A percentile compares a stretch with the other conserved stretches of the same genome.
These are phyloP conservation scores for Mystacornis crossleyi DNA, from an alignment of 2,113 vertebrate genomes.

Conservation along the genomic window DNA sequence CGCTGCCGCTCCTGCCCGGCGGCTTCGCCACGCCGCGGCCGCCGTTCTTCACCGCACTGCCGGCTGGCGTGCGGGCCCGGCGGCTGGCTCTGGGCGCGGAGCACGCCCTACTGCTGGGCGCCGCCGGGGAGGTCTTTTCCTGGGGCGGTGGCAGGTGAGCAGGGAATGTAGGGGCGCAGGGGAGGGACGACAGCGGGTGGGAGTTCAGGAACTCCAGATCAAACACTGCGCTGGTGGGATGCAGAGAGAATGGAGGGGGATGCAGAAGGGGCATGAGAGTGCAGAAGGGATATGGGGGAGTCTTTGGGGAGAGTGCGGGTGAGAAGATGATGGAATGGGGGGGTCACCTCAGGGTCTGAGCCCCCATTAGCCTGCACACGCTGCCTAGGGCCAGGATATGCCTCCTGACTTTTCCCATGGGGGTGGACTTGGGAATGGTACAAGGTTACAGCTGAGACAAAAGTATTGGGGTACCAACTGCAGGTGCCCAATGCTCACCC, in stretches of 20 bases:
- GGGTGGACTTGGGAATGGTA: too few species aligned
- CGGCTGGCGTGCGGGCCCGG: slow-evolving; percentile 62
- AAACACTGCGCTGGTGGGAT: neutral
- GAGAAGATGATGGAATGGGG: accelerated
- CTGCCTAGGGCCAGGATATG: neutral
- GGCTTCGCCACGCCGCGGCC: too few species aligned
- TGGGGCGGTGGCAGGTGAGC: slow-evolving; percentile 90
- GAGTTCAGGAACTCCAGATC: accelerated
- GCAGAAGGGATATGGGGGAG: neutral
- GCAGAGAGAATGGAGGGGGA: neutral
- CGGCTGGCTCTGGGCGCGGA: slow-evolving; percentile 81
- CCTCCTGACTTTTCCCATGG: neutral
- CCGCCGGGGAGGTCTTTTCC: slow-evolving; percentile 75
- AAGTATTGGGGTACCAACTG: too few species aligned
- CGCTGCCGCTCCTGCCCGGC: too few species aligned
- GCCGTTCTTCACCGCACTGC: too few species aligned
- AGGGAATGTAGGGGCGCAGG: too few species aligned
- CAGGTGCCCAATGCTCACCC: neutral
- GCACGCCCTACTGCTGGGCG: slow-evolving; percentile 81
- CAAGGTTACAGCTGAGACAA: neutral
- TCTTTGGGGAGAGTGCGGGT: too few species aligned
- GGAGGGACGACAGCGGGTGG: neutral
- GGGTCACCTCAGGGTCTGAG: neutral
- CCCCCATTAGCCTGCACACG: accelerated
- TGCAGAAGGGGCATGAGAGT: neutral